Percentiles rank a stretch among this genome's conserved stretches.
phyloP scores from a whole-genome alignment of 2,797 vertebrate genomes.

The Philypnodon macrostomus region DNA sequence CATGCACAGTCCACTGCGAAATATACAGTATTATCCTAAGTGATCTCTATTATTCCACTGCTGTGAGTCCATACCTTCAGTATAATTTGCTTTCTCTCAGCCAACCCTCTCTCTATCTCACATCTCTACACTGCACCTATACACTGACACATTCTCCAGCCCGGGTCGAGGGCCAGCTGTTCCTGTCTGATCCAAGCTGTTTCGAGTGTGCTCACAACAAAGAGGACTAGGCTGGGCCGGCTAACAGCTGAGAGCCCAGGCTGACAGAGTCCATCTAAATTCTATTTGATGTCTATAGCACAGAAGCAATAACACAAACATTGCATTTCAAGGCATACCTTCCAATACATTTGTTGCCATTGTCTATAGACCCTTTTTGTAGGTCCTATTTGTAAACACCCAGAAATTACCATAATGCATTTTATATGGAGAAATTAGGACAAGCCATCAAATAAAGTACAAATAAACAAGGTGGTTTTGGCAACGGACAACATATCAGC shows the following conservation, averaged over 20 bases:
- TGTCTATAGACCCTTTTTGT: no score
- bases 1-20: no score
- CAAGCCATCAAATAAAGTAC: no score
- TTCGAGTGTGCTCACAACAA: slow-evolving; percentile 43
- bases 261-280: slow-evolving; percentile 5
- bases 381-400: no score
- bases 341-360: no score
- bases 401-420: no score
- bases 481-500: no score
- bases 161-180: slow-evolving; percentile 47
- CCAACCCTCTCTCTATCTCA: slow-evolving; percentile 19
- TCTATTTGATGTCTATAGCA: slow-evolving; percentile 1
- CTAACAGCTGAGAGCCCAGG: slow-evolving; percentile 20
- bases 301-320: background rate
- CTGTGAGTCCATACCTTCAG: slow-evolving; percentile 17
- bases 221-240: slow-evolving; percentile 15
- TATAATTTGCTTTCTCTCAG: slow-evolving; percentile 26
- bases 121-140: slow-evolving; percentile 11
- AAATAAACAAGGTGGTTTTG: no score
- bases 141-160: slow-evolving; percentile 15
- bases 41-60: slow-evolving; percentile 28
- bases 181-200: slow-evolving; percentile 46
- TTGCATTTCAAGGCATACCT: no score
- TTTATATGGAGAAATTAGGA: no score
- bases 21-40: no score